Percentiles rank a stretch among this genome's conserved stretches.
These are phyloP conservation scores for Heteractis magnifica DNA, from an alignment of 92 coral and sea anemone genomes.

Conservation along the genomic window DNA sequence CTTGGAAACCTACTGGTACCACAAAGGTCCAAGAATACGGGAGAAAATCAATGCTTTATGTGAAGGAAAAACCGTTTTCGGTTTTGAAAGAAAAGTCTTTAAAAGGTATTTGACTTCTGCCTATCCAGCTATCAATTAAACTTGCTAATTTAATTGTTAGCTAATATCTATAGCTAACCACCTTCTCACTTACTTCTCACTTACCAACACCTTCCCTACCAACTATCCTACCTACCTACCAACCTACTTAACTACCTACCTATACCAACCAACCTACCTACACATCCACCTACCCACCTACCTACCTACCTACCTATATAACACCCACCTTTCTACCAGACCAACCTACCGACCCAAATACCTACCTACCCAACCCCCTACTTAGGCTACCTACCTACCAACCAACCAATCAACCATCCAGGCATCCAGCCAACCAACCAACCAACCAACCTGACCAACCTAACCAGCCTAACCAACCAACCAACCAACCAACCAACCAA, in stretches of 20 bases:
- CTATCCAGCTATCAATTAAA: not conserved
- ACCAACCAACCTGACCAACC: too few species aligned
- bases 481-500: too few species aligned
- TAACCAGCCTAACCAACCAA: too few species aligned
- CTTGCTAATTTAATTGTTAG: not conserved
- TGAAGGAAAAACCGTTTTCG: not conserved
- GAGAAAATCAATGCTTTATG: not conserved
- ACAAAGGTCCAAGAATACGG: not conserved
- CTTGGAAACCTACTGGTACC: constrained; percentile 42
- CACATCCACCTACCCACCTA: too few species aligned
- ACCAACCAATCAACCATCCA: too few species aligned
- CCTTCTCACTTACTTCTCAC: not conserved
- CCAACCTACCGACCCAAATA: too few species aligned
- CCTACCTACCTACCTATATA: too few species aligned
- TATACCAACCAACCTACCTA: too few species aligned
- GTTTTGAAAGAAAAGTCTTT: not conserved
- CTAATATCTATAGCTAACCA: not conserved
- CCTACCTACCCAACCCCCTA: too few species aligned
- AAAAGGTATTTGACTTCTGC: not conserved
- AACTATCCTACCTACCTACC: not conserved
- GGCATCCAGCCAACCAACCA: too few species aligned
- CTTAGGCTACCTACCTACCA: too few species aligned
- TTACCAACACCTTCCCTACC: not conserved
- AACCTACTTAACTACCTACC: not conserved
- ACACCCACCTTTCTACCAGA: too few species aligned